Evolutionary conservation across 2,113 vertebrate genomes (phyloP).

Genomic region (Leucoraja erinaceus): DNA sequence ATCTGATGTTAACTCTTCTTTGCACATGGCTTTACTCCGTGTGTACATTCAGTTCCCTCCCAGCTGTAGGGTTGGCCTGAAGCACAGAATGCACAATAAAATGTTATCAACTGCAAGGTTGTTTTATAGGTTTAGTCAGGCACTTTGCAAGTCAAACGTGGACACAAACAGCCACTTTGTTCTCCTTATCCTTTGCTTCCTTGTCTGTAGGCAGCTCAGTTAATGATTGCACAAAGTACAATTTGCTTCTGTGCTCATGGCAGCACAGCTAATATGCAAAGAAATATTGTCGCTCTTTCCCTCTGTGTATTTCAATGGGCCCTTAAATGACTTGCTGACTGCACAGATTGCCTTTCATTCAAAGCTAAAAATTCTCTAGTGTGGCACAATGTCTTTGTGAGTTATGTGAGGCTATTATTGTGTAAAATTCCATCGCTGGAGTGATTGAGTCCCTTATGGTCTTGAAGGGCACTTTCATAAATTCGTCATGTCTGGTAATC

Average conservation of each 20-base stretch:
- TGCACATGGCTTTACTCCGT: neutral
- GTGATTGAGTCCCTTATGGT: no score
- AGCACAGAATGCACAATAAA: neutral
- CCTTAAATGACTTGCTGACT: neutral
- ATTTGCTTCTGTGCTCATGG: neutral
- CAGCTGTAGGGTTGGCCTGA: neutral
- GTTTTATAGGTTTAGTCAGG: neutral
- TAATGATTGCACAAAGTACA: slow-evolving; percentile 3
- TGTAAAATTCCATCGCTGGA: no score
- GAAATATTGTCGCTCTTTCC: neutral
- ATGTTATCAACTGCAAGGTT: neutral
- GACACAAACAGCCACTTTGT: slow-evolving; percentile 10
- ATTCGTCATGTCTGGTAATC: no score
- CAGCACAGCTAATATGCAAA: neutral
- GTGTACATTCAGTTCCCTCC: neutral
- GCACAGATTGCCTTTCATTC: neutral
- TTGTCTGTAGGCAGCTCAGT: neutral
- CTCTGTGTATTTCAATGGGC: neutral
- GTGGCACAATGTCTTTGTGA: no score
- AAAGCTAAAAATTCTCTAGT: neutral
- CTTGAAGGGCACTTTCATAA: no score
- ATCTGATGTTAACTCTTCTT: neutral
- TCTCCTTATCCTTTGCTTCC: neutral
- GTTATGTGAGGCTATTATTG: no score
- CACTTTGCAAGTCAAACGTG: neutral